Percentiles rank a stretch among this genome's conserved stretches.
These are phyloP conservation scores for Enteromius unitaeniatus DNA, from an alignment of 2,797 vertebrate genomes.

Conservation along the genomic window DNA sequence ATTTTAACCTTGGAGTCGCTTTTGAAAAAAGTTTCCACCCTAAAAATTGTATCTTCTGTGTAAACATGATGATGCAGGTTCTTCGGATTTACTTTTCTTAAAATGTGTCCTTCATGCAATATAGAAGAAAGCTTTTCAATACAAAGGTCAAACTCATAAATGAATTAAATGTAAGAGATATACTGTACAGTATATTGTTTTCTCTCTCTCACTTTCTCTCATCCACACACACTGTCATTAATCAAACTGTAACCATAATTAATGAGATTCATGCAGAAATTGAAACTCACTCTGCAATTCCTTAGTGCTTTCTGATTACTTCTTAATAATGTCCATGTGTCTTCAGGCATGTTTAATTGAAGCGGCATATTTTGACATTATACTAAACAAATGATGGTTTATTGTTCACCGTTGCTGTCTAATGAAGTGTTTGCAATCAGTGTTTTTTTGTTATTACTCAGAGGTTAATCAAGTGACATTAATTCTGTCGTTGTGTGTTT, in stretches of 20 bases:
- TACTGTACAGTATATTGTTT: background rate
- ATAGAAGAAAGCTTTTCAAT: background rate
- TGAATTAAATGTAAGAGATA: background rate
- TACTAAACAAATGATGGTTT: background rate
- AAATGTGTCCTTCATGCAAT: background rate
- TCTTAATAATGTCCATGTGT: background rate
- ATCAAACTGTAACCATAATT: background rate
- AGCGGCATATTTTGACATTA: background rate
- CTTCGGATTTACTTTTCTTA: background rate
- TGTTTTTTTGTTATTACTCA: slow-evolving; percentile 27
- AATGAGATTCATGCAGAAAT: background rate
- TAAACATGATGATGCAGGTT: background rate
- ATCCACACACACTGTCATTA: slow-evolving; percentile 34
- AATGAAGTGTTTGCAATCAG: background rate
- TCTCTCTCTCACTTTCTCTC: background rate
- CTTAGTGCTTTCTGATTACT: background rate
- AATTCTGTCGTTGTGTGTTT: slow-evolving; percentile 65
- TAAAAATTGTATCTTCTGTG: background rate
- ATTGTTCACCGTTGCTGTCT: background rate
- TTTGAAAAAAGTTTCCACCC: background rate
- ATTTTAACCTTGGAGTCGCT: background rate
- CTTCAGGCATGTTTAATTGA: background rate
- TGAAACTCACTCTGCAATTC: background rate
- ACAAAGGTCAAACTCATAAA: background rate
- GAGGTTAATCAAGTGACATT: slow-evolving; percentile 65